Conservation (phyloP, 2,888 invertebrate species). For the Luperina testacea region DNA sequence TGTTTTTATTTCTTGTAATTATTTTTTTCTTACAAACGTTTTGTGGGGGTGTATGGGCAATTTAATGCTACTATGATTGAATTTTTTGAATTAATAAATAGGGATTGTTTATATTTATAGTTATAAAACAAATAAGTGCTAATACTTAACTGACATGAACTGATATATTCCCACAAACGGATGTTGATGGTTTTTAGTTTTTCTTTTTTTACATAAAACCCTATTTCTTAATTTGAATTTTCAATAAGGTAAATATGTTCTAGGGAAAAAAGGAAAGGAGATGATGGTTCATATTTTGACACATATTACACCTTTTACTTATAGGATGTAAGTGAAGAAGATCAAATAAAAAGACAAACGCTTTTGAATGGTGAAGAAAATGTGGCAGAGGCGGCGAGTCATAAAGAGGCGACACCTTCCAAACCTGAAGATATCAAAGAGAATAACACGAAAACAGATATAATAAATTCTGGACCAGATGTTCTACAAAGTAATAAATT, state of each 20-base stretch:
- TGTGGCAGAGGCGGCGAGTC: slow-evolving; percentile 82
- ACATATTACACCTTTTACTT: slow-evolving; percentile 74
- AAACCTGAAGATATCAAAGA: slow-evolving; percentile 84
- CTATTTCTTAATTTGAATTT: slow-evolving; percentile 63
- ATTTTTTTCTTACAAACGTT: slow-evolving; percentile 82
- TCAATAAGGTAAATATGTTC: slow-evolving; percentile 32
- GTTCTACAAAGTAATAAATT: slow-evolving; percentile 90
- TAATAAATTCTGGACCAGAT: slow-evolving; percentile 79
- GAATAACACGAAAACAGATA: slow-evolving; percentile 84
- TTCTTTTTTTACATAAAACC: slow-evolving; percentile 69
- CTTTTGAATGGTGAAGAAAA: slow-evolving; percentile 87
- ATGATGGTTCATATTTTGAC: slow-evolving; percentile 60
- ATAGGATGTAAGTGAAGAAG: slow-evolving; percentile 83
- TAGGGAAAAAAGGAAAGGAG: slow-evolving; percentile 32
- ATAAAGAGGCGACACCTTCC: slow-evolving; percentile 82
- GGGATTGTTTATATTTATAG: slow-evolving; percentile 55
- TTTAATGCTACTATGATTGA: slow-evolving; percentile 66
- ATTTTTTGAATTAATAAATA: slow-evolving; percentile 63
- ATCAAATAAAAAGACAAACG: slow-evolving; percentile 79
- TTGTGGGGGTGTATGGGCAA: slow-evolving; percentile 91
- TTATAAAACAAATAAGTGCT: slow-evolving; percentile 61
- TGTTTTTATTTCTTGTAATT: slow-evolving; percentile 80
- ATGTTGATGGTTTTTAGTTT: slow-evolving; percentile 73
- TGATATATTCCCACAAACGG: slow-evolving; percentile 89
- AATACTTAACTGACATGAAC: slow-evolving; percentile 70